These are phyloP conservation scores for Portunus trituberculatus DNA, from an alignment of 1,140 invertebrate species.

Conservation along the genomic window DNA sequence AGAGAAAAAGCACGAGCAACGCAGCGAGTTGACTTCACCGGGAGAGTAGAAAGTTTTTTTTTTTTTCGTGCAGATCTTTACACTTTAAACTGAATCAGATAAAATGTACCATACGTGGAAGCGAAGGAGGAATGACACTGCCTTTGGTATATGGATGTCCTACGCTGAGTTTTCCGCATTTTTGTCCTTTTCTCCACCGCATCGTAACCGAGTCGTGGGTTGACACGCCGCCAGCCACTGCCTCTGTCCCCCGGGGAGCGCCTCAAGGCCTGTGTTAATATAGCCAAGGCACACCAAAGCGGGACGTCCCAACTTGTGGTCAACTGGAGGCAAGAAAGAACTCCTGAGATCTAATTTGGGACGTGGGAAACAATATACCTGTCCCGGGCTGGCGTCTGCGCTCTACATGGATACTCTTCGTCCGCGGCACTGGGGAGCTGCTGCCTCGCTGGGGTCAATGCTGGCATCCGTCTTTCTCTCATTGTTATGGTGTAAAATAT, in stretches of 20 bases:
- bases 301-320: background rate
- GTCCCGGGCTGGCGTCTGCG: background rate
- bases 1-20: no score
- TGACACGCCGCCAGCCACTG: background rate
- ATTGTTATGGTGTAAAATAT: no score
- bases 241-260: background rate
- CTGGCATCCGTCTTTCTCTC: no score
- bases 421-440: no score
- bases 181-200: background rate
- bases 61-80: no score
- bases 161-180: background rate
- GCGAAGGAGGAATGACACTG: background rate
- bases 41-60: no score
- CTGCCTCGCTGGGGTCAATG: no score
- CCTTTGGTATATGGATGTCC: no score
- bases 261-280: background rate
- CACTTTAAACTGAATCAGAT: no score
- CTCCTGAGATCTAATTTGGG: background rate
- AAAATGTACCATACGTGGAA: no score
- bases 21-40: no score
- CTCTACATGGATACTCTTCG: no score
- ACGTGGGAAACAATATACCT: background rate
- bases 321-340: background rate
- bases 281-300: background rate
- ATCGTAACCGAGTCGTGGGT: background rate